phyloP scores from a whole-genome alignment of 2,113 vertebrate genomes.

The Amphilophus citrinellus region DNA sequence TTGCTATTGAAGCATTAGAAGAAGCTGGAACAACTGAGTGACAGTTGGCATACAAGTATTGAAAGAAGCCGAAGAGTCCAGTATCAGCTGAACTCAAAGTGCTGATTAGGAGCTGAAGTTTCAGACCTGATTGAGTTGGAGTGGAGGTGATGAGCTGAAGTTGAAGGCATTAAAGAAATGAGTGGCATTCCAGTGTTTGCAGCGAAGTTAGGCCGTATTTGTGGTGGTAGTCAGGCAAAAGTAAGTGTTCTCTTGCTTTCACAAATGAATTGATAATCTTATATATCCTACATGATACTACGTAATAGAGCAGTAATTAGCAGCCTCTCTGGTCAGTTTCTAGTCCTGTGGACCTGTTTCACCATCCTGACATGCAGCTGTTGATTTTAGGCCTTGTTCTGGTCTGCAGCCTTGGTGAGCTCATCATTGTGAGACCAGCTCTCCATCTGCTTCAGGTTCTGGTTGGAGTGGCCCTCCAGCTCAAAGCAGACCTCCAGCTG shows the following conservation, averaged over 20 bases:
- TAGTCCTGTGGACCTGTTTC: neutral
- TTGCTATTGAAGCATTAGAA: neutral
- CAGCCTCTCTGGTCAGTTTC: neutral
- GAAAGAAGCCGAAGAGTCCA: neutral
- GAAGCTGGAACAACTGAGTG: neutral
- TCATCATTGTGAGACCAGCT: neutral
- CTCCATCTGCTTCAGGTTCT: neutral
- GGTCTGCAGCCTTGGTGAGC: neutral
- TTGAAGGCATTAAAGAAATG: neutral
- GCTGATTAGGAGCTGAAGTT: constrained; percentile 9
- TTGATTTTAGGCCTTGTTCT: neutral
- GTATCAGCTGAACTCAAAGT: neutral
- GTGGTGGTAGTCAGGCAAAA: neutral
- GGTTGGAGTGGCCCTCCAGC: neutral
- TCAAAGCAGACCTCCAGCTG: neutral
- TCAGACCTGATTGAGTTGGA: neutral
- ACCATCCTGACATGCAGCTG: neutral
- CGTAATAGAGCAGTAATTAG: too few relatives aligned
- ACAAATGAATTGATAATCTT: neutral
- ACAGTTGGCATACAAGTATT: neutral
- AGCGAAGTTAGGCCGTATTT: neutral
- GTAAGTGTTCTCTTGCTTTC: neutral
- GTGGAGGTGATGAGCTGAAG: neutral
- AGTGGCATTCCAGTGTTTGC: neutral
- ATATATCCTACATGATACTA: neutral